These are phyloP conservation scores for Theonella swinhoei DNA, from an alignment of 37 sponge, comb jelly and placozoan genomes.

Conservation along the genomic window DNA sequence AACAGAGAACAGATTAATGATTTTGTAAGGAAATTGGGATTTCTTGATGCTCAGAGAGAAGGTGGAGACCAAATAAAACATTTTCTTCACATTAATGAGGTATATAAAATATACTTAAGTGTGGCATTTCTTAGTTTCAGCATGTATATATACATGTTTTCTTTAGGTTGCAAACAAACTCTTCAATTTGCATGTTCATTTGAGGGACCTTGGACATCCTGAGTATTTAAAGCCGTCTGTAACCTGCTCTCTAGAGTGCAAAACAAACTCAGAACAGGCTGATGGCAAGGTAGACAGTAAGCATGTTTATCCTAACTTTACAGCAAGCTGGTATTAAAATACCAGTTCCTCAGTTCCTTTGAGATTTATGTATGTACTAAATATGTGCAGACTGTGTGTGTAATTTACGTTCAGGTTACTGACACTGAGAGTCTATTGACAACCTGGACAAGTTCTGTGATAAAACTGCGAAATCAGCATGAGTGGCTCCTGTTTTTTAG, in stretches of 20 bases:
- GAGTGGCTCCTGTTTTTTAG: slow-evolving; percentile 69
- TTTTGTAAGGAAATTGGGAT: slow-evolving; percentile 88
- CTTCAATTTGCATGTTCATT: slow-evolving; percentile 44
- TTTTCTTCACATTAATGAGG: slow-evolving; percentile 45
- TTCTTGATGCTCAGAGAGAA: slow-evolving; percentile 64
- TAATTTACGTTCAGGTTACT: background rate
- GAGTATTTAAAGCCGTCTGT: slow-evolving; percentile 11
- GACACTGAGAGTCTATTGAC: slow-evolving; percentile 33
- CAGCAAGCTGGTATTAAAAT: background rate
- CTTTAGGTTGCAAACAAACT: slow-evolving; percentile 60
- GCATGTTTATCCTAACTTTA: too few species aligned
- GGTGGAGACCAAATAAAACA: slow-evolving; percentile 46
- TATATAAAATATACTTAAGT: background rate
- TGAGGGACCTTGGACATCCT: slow-evolving; percentile 70
- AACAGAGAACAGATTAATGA: slow-evolving; percentile 76
- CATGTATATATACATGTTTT: background rate
- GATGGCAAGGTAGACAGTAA: slow-evolving; percentile 27
- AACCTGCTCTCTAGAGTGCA: slow-evolving; percentile 14
- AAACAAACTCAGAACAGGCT: background rate
- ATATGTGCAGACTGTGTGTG: background rate
- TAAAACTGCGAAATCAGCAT: slow-evolving; percentile 40
- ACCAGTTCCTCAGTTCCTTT: too few species aligned
- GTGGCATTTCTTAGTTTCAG: background rate
- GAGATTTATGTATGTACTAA: background rate
- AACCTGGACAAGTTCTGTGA: slow-evolving; percentile 55